These are phyloP conservation scores for Drosophila grimshawi DNA, from an alignment of 1,140 invertebrate genomes.

Conservation along the genomic window DNA sequence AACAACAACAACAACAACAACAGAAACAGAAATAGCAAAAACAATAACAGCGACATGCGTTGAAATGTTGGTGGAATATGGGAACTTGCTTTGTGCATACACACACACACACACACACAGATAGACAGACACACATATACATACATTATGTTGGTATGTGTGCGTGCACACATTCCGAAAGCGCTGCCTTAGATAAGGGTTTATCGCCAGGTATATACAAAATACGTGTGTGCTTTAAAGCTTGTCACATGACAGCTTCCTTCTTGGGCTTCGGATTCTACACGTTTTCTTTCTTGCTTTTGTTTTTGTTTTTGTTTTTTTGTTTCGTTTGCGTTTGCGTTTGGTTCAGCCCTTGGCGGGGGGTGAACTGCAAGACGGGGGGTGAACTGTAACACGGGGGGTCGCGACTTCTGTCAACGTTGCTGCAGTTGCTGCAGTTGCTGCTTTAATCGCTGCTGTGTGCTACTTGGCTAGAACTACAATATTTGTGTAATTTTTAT, in stretches of 20 bases:
- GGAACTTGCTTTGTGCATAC: constrained; percentile 16
- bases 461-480: constrained; percentile 30
- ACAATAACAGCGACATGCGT: constrained; percentile 22
- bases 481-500: background rate
- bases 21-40: constrained; percentile 12
- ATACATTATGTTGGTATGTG: too few species aligned
- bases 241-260: constrained; percentile 45
- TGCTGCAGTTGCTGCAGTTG: constrained; percentile 15
- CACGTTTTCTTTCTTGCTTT: constrained; percentile 11
- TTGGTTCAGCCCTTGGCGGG: constrained; percentile 7
- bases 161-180: constrained; percentile 47
- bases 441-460: constrained; percentile 1
- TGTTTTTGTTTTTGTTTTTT: too few species aligned
- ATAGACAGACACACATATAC: background rate
- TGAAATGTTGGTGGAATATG: constrained; percentile 54
- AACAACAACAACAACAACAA: constrained; percentile 19
- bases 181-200: constrained; percentile 63
- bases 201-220: constrained; percentile 50
- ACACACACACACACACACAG: background rate
- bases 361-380: background rate
- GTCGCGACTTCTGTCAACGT: constrained; percentile 41
- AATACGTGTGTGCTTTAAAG: constrained; percentile 14
- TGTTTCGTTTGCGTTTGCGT: background rate
- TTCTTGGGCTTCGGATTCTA: constrained; percentile 39
- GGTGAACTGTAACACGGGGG: constrained; percentile 8